Percentiles rank a stretch among this genome's conserved stretches.
Evolutionary conservation across 2,888 invertebrate species (phyloP).

Genomic region (Yponomeuta evonymella): DNA sequence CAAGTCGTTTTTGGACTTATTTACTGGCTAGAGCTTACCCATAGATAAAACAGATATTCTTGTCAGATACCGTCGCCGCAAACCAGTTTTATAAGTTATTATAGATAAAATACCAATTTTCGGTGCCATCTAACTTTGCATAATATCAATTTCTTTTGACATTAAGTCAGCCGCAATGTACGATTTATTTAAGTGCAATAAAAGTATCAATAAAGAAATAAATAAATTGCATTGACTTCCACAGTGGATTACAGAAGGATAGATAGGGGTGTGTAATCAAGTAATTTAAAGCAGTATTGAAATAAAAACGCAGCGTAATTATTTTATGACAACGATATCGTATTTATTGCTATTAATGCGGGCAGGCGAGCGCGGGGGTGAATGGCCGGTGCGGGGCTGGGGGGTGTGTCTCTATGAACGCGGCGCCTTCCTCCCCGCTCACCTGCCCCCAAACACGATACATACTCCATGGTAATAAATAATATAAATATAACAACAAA

Average conservation of each 20-base stretch:
- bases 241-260: neutral
- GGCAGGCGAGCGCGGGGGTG: slow-evolving; percentile 40
- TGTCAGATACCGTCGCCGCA: too few relatives aligned
- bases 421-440: slow-evolving; percentile 38
- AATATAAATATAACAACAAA: slow-evolving; percentile 75
- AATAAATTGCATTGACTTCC: too few relatives aligned
- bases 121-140: too few relatives aligned
- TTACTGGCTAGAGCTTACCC: too few relatives aligned
- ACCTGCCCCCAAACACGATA: slow-evolving; percentile 55
- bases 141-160: too few relatives aligned
- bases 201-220: too few relatives aligned
- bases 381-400: slow-evolving; percentile 54
- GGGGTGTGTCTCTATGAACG: slow-evolving; percentile 64
- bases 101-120: too few relatives aligned
- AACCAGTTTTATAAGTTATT: too few relatives aligned
- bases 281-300: neutral
- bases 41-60: too few relatives aligned
- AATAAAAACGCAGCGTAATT: slow-evolving; percentile 32
- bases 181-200: too few relatives aligned
- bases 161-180: too few relatives aligned
- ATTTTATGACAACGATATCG: slow-evolving; percentile 80
- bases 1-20: too few relatives aligned
- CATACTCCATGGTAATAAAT: slow-evolving; percentile 72
- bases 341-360: slow-evolving; percentile 74
- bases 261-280: neutral